Base-by-base conservation (phyloP, 2,888 invertebrate species). In the Xestia rhomboidea region DNA sequence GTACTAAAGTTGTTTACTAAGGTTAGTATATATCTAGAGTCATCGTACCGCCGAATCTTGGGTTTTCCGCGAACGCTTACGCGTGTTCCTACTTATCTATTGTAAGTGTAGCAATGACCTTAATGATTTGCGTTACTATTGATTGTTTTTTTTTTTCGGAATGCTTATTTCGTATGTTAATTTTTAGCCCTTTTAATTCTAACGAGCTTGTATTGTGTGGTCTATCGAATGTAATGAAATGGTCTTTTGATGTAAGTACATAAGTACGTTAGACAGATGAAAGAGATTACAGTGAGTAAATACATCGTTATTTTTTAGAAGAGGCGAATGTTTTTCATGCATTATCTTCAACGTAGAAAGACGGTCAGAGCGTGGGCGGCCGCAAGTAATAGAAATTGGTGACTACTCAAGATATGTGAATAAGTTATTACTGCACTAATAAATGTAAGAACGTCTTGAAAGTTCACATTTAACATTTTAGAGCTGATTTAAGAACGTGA, bases 1-100 rank as follows among this genome's bases (percentile, higher is more conserved):
- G 80, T 81, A 82, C 86, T 89, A 89, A 83, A 84, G 81, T 82
- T 88, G 81, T 88, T 88, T 83, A 89, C 86, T 82, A 84, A 88
- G 78, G 81, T 79, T 83, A 76, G 75, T 77, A 72, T 57, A 77
- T 77, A 82, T 76, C 79, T 86, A 79, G 73, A 84, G 87, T 89
- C 88, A 88, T 86, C 77, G 88, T 83, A 85, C 85, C 78, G 74
- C 77, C 68, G 68, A 80, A 79, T 80, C 73, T 73, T 62, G 85
- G 83, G 75, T 76, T 86, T 85, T 84, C 80, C 77, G 67, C 81
- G 66, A 83, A 73, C 68, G 63, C 41, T 44, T 69, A 46, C 62
- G 24, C 51, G 68, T 80, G 66, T 41, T 38, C 38, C 15, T 38
- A 38, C 7, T 18, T 79, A 57, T 3, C 11, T 77, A 64, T 68